A percentile compares a stretch with the other conserved stretches of the same genome.
These are phyloP conservation scores for Bacillus rossius DNA, from an alignment of 1,140 invertebrate species.

Conservation along the genomic window DNA sequence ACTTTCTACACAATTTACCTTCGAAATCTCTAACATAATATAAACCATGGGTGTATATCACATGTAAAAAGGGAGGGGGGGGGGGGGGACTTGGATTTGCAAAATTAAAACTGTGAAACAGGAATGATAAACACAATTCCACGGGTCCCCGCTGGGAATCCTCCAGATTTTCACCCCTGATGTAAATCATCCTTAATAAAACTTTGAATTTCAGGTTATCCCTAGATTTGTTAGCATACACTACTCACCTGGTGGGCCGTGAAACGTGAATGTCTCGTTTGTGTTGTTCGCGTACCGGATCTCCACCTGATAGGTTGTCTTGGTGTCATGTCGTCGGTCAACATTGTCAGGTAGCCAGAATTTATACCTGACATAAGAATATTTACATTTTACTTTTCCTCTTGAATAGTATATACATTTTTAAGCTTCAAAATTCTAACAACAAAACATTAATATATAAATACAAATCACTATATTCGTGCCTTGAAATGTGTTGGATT, in stretches of 20 bases:
- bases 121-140: neutral
- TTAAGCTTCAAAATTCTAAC: neutral
- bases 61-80: too few species aligned
- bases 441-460: neutral
- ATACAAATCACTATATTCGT: neutral
- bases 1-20: too few species aligned
- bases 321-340: conserved; percentile 76
- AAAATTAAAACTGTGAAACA: neutral
- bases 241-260: conserved; percentile 72
- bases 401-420: neutral
- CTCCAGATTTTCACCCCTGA: neutral
- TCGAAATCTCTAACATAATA: too few species aligned
- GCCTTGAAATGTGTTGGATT: neutral
- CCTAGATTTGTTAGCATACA: too few species aligned
- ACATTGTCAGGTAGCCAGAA: conserved; percentile 86
- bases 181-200: neutral
- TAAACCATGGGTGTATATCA: too few species aligned
- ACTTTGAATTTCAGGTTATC: too few species aligned
- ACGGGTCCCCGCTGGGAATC: neutral
- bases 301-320: conserved; percentile 86
- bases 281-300: conserved; percentile 94
- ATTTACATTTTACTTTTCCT: conserved; percentile 15
- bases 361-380: conserved; percentile 52
- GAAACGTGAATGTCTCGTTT: conserved; percentile 92
- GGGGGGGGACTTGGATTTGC: too few species aligned